Evolutionary conservation across 2,888 invertebrate genomes (phyloP).

Genomic region (Tiphia femorata): DNA sequence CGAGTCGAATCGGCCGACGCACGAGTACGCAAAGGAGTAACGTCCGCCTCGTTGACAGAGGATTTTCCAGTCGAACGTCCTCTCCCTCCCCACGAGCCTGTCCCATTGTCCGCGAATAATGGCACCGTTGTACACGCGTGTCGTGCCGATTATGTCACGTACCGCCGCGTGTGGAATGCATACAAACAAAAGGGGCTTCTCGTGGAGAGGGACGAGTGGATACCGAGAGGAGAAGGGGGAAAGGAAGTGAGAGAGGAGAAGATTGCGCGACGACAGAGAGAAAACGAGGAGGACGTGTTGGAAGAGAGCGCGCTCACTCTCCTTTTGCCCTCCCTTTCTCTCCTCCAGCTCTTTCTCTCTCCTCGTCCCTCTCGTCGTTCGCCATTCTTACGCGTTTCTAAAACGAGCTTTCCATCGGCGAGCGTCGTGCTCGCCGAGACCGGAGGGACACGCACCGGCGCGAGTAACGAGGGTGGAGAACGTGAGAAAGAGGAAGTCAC

Average conservation of each 20-base stretch:
- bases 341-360: no score
- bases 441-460: slow-evolving; percentile 2
- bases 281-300: no score
- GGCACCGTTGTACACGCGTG: slow-evolving; percentile 42
- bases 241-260: background rate
- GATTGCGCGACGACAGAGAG: background rate
- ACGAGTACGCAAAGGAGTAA: slow-evolving; percentile 23
- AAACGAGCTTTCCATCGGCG: slow-evolving; percentile 17
- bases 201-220: background rate
- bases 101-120: slow-evolving; percentile 45
- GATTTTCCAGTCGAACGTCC: slow-evolving; percentile 35
- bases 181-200: slow-evolving; percentile 39
- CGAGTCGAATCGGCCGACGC: slow-evolving; percentile 23
- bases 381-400: slow-evolving; percentile 2
- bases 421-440: background rate
- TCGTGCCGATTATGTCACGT: slow-evolving; percentile 56
- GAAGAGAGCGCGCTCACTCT: no score
- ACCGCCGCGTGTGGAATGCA: slow-evolving; percentile 48
- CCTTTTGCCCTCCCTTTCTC: no score
- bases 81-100: slow-evolving; percentile 26
- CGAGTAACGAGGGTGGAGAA: background rate
- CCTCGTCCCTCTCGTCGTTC: background rate
- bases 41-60: slow-evolving; percentile 14
- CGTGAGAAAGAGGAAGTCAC: slow-evolving; percentile 36
- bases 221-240: background rate